Evolutionary conservation across 2,113 vertebrate species (phyloP).

Genomic region (Brachyistius frenatus): DNA sequence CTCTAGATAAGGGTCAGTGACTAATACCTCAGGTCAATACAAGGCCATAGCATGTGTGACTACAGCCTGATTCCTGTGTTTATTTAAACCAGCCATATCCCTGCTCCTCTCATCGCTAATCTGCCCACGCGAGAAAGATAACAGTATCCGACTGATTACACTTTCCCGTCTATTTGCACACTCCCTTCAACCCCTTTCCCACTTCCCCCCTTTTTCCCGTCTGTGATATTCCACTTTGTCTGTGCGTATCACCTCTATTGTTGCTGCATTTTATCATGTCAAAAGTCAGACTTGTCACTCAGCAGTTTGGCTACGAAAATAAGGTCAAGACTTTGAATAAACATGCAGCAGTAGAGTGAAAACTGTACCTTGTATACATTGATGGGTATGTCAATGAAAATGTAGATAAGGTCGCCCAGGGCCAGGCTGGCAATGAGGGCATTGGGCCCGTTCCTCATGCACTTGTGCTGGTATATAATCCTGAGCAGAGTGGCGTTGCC

Average conservation of each 20-base stretch:
- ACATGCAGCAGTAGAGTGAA: neutral
- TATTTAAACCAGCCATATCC: conserved; percentile 69
- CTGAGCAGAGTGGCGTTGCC: conserved; percentile 95
- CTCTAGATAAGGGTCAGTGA: conserved; percentile 64
- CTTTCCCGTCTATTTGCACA: conserved; percentile 57
- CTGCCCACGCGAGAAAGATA: conserved; percentile 61
- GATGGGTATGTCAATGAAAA: conserved; percentile 94
- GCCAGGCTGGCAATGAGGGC: conserved; percentile 97
- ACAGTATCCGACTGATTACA: conserved; percentile 66
- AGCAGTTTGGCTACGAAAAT: conserved; percentile 3
- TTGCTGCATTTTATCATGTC: conserved; percentile 50
- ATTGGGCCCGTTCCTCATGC: conserved; percentile 98
- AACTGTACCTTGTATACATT: conserved; percentile 93
- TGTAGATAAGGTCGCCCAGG: conserved; percentile 97
- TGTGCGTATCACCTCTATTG: conserved; percentile 23
- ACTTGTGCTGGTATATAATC: conserved; percentile 99
- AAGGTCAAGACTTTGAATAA: conserved; percentile 1
- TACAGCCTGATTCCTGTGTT: conserved; percentile 66
- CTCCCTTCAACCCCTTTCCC: conserved; percentile 5
- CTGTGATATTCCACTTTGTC: conserved; percentile 52
- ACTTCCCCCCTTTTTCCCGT: conserved; percentile 5
- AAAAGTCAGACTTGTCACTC: conserved; percentile 14
- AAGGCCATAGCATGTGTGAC: conserved; percentile 60
- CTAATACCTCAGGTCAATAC: conserved; percentile 58
- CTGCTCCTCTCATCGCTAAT: conserved; percentile 75